Evolutionary conservation across 37 sponge, comb jelly and placozoan genomes (phyloP).

Genomic region (Cliona cf. orientalis): DNA sequence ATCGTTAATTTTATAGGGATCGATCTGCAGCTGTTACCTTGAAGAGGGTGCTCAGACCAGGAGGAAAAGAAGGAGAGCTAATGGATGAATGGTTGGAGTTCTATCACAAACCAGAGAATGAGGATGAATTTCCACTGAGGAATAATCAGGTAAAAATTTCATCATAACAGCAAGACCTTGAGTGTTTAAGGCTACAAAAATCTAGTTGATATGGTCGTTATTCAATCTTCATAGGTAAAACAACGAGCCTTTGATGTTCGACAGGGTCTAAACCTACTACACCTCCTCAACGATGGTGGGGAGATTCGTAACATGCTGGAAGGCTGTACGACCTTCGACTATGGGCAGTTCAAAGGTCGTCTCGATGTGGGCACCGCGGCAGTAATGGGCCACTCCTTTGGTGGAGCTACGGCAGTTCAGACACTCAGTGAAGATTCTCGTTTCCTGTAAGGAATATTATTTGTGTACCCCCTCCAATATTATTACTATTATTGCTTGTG

Average conservation of each 20-base stretch:
- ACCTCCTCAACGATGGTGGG: constrained; percentile 37
- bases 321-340: constrained; percentile 42
- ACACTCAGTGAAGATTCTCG: constrained; percentile 56
- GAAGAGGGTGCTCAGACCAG: constrained; percentile 31
- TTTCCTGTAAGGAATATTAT: constrained; percentile 35
- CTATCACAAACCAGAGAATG: not conserved
- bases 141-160: constrained; percentile 46
- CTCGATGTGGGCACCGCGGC: constrained; percentile 38
- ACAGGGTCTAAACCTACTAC: constrained; percentile 41
- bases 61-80: constrained; percentile 2
- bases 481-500: too few relatives aligned
- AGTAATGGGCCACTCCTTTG: constrained; percentile 77
- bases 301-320: constrained; percentile 35
- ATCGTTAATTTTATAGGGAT: constrained; percentile 64
- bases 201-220: not conserved
- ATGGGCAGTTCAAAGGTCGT: constrained; percentile 56
- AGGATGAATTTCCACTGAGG: constrained; percentile 38
- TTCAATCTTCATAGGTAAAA: constrained; percentile 23
- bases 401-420: constrained; percentile 59
- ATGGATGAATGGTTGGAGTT: constrained; percentile 53
- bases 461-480: too few relatives aligned
- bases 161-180: too few relatives aligned
- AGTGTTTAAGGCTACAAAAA: not conserved
- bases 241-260: constrained; percentile 28
- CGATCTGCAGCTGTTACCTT: constrained; percentile 47